Evolutionary conservation across 2,113 vertebrate species (phyloP), one percentile per base, ranked within the genome.

Genomic region (Pachyramphus minor): DNA sequence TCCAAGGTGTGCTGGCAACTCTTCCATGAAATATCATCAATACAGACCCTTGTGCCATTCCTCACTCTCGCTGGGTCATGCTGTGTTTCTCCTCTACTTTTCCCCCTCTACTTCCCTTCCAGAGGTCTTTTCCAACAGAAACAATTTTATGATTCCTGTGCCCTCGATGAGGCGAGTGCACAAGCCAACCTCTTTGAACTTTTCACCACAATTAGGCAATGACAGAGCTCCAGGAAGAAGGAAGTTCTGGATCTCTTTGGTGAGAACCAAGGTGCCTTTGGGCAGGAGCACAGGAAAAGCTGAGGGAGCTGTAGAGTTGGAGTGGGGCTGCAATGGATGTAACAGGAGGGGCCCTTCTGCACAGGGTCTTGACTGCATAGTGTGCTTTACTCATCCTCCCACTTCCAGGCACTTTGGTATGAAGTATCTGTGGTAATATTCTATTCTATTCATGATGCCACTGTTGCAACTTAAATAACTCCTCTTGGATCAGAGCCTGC

Each of bases 41-140:
- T 9, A n/a, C 0, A 2, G 22, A 63, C n/a, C 25, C 4, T 0
- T 0, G 0, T 5, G 22, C n/a, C 2, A 1, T 45, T 67, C 79
- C 37, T 85, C 67, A 1, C 16, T 33, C 22, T 30, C 0, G 1
- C 25, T 62, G 41, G 3, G 62, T 56, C 84, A 12, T n/a, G 5
- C 41, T 62, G 31, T 33, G 50, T 27, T 94, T 66, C 63, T 60
- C 41, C 59, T n/a, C 9, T 31, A 11, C 27, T 18, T 45, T 55
- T 6, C 7, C 28, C 9, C 10, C 8, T 56, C 10, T 5, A 1
- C 55, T 44, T 94, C 37, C 55, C 8, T 22, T 12, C 78, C 7
- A 41, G 30, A 60, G 3, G 11, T 12, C 13, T 67, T 75, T 47
- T 41, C 71, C 41, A 68, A 18, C 45, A 31, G 8, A 45, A 89